phyloP scores from a whole-genome alignment of 30 jellyfish, hydroid and myxozoan species.

The Chironex yamaguchii region DNA sequence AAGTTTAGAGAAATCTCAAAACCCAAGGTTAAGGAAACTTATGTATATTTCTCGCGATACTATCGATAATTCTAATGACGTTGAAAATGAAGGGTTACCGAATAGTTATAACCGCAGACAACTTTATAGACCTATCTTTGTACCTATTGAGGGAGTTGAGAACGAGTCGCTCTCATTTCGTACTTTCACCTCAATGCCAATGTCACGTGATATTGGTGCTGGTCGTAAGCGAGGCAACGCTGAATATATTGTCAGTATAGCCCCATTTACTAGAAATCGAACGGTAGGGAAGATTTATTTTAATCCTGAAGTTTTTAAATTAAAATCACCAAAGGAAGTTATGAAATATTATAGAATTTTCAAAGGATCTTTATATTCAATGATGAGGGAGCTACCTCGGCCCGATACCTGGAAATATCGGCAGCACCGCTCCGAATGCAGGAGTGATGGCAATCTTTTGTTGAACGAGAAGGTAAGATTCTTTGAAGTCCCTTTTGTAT shows the following conservation, averaged over 20 bases:
- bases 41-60: neutral
- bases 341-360: constrained; percentile 44
- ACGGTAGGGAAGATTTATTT: too few species aligned
- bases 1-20: too few species aligned
- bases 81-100: constrained; percentile 72
- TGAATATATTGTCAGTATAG: neutral
- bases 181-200: neutral
- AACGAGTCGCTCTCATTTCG: constrained; percentile 40
- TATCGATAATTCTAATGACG: constrained; percentile 8
- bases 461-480: constrained; percentile 74
- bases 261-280: neutral
- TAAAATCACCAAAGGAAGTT: constrained; percentile 60
- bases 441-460: constrained; percentile 86
- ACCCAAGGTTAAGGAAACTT: neutral
- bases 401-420: constrained; percentile 70
- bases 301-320: constrained; percentile 31
- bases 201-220: neutral
- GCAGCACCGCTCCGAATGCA: constrained; percentile 71
- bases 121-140: constrained; percentile 56
- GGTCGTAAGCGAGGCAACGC: too few species aligned
- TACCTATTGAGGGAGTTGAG: constrained; percentile 73
- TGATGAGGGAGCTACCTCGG: constrained; percentile 64
- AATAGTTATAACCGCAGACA: constrained; percentile 11
- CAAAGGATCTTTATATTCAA: constrained; percentile 71
- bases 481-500: neutral